Conservation (phyloP, 2,888 invertebrate species). For the Macrosoma leucophasiata region DNA sequence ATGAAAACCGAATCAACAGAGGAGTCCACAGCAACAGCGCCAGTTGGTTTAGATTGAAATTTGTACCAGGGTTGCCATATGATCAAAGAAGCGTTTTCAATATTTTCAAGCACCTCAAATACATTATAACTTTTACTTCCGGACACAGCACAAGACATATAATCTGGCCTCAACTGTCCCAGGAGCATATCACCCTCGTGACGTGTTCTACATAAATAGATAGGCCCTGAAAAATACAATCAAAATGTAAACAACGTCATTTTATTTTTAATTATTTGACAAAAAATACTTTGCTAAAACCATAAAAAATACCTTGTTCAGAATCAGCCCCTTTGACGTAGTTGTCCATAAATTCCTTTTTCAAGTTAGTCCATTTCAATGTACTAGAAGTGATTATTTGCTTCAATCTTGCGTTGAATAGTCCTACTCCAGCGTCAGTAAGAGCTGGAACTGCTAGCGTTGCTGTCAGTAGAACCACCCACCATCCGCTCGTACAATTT, state of each 20-base stretch:
- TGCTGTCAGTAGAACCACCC: constrained; percentile 53
- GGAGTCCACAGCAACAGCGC: constrained; percentile 78
- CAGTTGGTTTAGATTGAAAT: constrained; percentile 79
- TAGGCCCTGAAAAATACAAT: constrained; percentile 51
- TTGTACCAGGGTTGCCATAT: constrained; percentile 86
- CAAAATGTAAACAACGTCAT: too few species aligned
- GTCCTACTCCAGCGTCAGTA: constrained; percentile 52
- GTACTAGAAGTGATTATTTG: constrained; percentile 88
- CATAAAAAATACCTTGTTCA: constrained; percentile 42
- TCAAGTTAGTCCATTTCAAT: constrained; percentile 81
- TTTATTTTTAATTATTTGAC: too few species aligned
- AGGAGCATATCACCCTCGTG: constrained; percentile 84
- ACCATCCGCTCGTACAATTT: constrained; percentile 56
- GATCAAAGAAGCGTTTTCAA: constrained; percentile 84
- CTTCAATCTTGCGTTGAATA: constrained; percentile 66
- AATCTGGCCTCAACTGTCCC: constrained; percentile 79
- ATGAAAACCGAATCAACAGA: constrained; percentile 55
- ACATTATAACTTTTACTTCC: constrained; percentile 73
- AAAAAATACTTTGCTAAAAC: constrained; percentile 1
- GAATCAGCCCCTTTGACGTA: constrained; percentile 79
- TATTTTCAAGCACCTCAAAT: constrained; percentile 85
- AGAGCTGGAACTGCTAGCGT: constrained; percentile 46
- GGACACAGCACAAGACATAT: constrained; percentile 79
- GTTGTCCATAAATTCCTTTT: constrained; percentile 59
- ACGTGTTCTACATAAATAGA: constrained; percentile 84